Evolutionary conservation across 2,888 invertebrate species (phyloP), one percentile per base, ranked within the genome.

Genomic region (Heptascelio sp.): DNA sequence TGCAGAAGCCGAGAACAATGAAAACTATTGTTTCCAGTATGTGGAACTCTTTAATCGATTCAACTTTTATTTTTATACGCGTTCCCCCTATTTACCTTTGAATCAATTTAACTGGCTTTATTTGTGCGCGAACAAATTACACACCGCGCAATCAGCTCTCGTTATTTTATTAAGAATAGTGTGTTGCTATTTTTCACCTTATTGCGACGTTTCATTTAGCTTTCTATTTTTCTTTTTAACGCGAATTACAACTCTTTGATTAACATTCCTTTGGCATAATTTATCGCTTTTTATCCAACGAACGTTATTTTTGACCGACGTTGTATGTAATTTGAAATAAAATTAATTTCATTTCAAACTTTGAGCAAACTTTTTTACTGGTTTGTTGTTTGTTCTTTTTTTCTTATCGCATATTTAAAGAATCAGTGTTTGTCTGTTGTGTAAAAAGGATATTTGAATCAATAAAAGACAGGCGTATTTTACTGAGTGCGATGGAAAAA

Each of bases 21-120:
- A 71, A 68, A 68, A 55, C 71, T 73, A 25, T 84, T 84, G 80
- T 83, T 78, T 75, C 62, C 77, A 77, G 40, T 77, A 59, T 59
- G 72, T 67, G n/a, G 77, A 72, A 77, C 80, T 72, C 62, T 84
- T 80, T 67, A 68, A 79, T 80, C 80, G 80, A 83, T 79, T 76
- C 67, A 71, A 57, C 70, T 64, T 75, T 75, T 65, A 76, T 77
- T 79, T 75, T 73, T 78, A 68, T 78, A 62, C 51, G 17, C 55
- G 23, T n/a, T n/a, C 25, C 34, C 64, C 25, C 46, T 60, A 37
- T 68, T 80, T 80, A 70, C 34, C 75, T 19, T 26, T 46, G 30
- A 71, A 65, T 72, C 64, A 79, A 79, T 72, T 65, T 72, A 67
- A 55, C 72, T 34, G 26, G 21, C 51, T 79, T 59, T 70, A 79